Evolutionary conservation across 1,140 invertebrate species (phyloP), one percentile per base, ranked within the genome.

Genomic region (Drosophila ironensis): DNA sequence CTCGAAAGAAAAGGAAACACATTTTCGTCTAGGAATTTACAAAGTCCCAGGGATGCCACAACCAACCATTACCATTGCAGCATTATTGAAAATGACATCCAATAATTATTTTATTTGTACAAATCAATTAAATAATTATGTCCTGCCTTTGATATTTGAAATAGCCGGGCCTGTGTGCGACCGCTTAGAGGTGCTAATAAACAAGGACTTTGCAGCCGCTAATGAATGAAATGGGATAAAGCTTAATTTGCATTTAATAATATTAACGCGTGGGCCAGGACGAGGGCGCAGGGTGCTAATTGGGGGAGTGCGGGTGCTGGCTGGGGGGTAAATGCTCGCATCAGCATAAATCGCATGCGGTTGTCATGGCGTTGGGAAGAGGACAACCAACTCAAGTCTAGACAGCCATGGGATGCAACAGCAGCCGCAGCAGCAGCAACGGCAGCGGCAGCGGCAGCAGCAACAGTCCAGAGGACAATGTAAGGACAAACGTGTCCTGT

Each of bases 241-340:
- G 80, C 80, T 86, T 80, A 86, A 86, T 86, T 86, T 86, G 80
- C 80, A 86, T 86, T 86, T 86, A 86, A 86, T 86, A 80, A 86
- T 80, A 86, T 86, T 86, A 86, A 80, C 71, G 80, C 70, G 52
- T 69, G 66, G 52, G 24, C 22, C 30, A 47, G 30, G 47, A 16
- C 42, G 14, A 42, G 33, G 42, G 19, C 4, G 11, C 0, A n/a
- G 20, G 14, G 35, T 16, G 33, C 11, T 16, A 37, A 50, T 48
- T 64, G 64, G 30, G 33, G 12, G 12, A 25, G 25, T 14, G 16
- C 14, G 37, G 40, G 44, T 24, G 27, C n/a, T 37, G 46, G 45
- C 44, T 27, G 38, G 6, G 56, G 56, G 56, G 50, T 60, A 60
- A 60, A 60, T 56, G 56, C 56, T 60, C 56, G 46, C 71, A 73